Evolutionary conservation across 2,113 vertebrate species (phyloP), one percentile per base, ranked within the genome.

Genomic region (Malurus elegans): DNA sequence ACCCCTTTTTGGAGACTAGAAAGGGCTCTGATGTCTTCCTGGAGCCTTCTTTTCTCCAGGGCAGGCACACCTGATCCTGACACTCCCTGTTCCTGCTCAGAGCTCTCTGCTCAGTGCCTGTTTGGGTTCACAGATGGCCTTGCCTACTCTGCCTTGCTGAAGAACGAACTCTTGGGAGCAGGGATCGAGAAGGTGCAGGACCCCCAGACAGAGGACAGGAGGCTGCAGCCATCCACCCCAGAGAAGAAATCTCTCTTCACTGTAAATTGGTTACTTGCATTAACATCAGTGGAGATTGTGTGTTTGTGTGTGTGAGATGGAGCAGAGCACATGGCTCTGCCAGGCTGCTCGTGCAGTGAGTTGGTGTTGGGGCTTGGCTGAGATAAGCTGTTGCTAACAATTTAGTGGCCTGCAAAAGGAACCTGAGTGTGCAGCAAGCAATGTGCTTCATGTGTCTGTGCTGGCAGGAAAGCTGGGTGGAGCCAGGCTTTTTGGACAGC

Each of bases 111-210:
- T 75, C 15, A 89, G 21, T 5, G 1, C 61, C 34, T 3, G 5
- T 86, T 62, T 64, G 81, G 71, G 11, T 87, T 95, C 24, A 71
- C 98, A 97, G 99, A 99, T 34, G 99, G 99, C 38, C 98, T 99
- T 56, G 99, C 99, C 45, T 99, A 99, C 94, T 99, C 99, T 0
- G 99, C 99, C n/a, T 96, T 99, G 93, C 98, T 99, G 87, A 99
- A 99, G 97, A 99, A 99, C 0, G 99, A 99, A 90, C 98, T 99
- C 69, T 95, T 99, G 6, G 99, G 99, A 20, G 99, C 99, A 0
- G 99, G 99, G 28, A 99, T 99, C 0, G 99, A 99, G 96, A 99
- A 99, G 84, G 99, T 99, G 42, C 99, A 99, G 95, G 99, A 99
- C 96, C 99, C 99, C 0, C 99, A 99, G 97, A 99, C 99, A 0